phyloP scores from a whole-genome alignment of 1,140 invertebrate species.

The Anagrus nilaparvatae region DNA sequence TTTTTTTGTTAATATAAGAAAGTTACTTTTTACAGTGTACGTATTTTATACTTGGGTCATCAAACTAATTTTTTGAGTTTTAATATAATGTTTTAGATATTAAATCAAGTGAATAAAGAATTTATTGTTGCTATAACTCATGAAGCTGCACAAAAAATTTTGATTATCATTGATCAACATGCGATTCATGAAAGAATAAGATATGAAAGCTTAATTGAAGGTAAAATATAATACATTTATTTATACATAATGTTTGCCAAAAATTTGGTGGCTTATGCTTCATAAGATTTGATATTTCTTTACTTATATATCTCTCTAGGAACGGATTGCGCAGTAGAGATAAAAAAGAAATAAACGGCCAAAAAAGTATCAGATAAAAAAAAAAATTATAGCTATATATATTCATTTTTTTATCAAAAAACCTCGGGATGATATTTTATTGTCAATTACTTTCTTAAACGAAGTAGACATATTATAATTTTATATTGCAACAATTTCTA shows the following conservation, averaged over 20 bases:
- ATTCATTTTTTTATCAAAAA: no score
- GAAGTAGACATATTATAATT: no score
- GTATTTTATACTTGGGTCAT: no score
- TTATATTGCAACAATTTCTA: no score
- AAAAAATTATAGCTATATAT: not conserved
- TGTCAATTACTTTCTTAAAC: no score
- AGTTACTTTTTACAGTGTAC: no score
- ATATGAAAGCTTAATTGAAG: constrained; percentile 33
- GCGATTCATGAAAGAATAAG: constrained; percentile 39
- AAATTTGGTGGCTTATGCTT: no score
- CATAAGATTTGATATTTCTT: constrained; percentile 1
- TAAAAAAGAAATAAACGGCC: constrained; percentile 1
- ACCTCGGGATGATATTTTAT: no score
- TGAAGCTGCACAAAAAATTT: constrained; percentile 24
- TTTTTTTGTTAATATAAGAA: not conserved
- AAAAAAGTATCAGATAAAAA: not conserved
- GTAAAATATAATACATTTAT: no score
- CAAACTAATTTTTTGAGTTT: not conserved
- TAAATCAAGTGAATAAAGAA: constrained; percentile 36
- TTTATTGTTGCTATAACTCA: constrained; percentile 31
- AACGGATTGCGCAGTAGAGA: not conserved
- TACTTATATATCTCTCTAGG: not conserved
- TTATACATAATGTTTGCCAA: no score
- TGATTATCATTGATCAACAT: constrained; percentile 40
- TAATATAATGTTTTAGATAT: constrained; percentile 22